Evolutionary conservation across 1,140 invertebrate species (phyloP).

Genomic region (Drosophila malerkotliana): DNA sequence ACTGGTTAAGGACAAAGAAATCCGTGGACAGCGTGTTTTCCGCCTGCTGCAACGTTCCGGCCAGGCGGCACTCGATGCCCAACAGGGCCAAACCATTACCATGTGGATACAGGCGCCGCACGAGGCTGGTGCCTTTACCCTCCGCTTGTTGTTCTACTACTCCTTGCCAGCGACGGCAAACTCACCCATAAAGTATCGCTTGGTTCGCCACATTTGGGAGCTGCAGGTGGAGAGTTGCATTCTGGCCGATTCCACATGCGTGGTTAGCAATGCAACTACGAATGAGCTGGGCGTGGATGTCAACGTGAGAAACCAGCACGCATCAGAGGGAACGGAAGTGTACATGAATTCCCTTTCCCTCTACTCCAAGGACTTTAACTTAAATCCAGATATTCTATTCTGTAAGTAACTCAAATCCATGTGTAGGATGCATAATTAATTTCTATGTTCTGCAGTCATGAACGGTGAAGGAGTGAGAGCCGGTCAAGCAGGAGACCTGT

Average conservation of each 20-base stretch:
- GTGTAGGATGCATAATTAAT: not conserved
- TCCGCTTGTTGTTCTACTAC: slow-evolving; percentile 91
- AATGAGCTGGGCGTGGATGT: slow-evolving; percentile 87
- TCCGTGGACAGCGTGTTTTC: slow-evolving; percentile 85
- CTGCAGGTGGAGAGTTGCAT: slow-evolving; percentile 89
- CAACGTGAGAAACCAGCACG: slow-evolving; percentile 88
- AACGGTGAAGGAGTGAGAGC: slow-evolving; percentile 69
- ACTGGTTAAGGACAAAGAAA: slow-evolving; percentile 84
- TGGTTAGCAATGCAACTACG: slow-evolving; percentile 84
- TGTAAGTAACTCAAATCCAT: slow-evolving; percentile 53
- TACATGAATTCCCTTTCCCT: slow-evolving; percentile 70
- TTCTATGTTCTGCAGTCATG: slow-evolving; percentile 50
- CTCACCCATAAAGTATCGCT: slow-evolving; percentile 86
- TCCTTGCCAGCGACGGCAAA: slow-evolving; percentile 85
- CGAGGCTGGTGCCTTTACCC: slow-evolving; percentile 86
- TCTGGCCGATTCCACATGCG: slow-evolving; percentile 85
- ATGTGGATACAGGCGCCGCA: slow-evolving; percentile 89
- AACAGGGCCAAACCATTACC: slow-evolving; percentile 85
- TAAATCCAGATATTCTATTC: slow-evolving; percentile 63
- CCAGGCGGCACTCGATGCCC: slow-evolving; percentile 85
- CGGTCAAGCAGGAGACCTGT: slow-evolving; percentile 64
- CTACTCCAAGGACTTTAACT: slow-evolving; percentile 68
- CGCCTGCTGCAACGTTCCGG: slow-evolving; percentile 83
- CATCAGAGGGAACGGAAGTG: slow-evolving; percentile 87
- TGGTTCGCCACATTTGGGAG: slow-evolving; percentile 88